Conservation (phyloP, 2,888 invertebrate species). For the Sphecodes monilicornis region DNA sequence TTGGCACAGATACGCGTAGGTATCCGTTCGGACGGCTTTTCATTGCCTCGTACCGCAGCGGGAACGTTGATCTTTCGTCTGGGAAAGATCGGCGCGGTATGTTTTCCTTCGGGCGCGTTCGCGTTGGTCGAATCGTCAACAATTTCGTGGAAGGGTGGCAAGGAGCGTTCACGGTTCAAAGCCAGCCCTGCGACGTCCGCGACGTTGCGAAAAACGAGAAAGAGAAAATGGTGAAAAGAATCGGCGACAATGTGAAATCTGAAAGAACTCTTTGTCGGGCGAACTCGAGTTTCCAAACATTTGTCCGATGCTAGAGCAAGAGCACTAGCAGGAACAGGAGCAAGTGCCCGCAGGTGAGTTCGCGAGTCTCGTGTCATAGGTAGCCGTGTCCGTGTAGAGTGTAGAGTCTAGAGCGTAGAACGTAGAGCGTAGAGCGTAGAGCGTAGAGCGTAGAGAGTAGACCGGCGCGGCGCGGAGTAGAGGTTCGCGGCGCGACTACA, state of each 20-base stretch:
- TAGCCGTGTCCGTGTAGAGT: conserved; percentile 48
- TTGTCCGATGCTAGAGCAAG: not conserved
- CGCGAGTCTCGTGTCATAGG: conserved; percentile 54
- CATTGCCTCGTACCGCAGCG: not conserved
- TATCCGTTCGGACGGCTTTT: not conserved
- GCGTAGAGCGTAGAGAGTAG: too few species aligned
- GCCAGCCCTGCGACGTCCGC: not conserved
- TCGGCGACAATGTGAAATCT: conserved; percentile 35
- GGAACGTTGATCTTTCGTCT: not conserved
- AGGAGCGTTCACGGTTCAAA: not conserved
- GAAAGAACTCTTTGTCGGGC: conserved; percentile 20
- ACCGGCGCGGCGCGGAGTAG: not conserved
- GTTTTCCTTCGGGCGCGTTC: not conserved
- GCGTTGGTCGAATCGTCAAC: not conserved
- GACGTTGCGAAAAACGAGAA: not conserved
- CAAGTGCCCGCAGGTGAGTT: conserved; percentile 52
- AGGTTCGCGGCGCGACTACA: conserved; percentile 15
- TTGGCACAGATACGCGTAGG: conserved; percentile 29
- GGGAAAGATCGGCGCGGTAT: not conserved
- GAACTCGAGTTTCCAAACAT: conserved; percentile 44
- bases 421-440: not conserved
- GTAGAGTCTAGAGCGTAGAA: not conserved
- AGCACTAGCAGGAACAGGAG: not conserved
- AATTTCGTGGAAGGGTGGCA: not conserved
- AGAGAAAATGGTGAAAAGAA: not conserved